A percentile compares a stretch with the other conserved stretches of the same genome.
phyloP scores from a whole-genome alignment of 2,888 invertebrate genomes.

The Pegoplata infirma region DNA sequence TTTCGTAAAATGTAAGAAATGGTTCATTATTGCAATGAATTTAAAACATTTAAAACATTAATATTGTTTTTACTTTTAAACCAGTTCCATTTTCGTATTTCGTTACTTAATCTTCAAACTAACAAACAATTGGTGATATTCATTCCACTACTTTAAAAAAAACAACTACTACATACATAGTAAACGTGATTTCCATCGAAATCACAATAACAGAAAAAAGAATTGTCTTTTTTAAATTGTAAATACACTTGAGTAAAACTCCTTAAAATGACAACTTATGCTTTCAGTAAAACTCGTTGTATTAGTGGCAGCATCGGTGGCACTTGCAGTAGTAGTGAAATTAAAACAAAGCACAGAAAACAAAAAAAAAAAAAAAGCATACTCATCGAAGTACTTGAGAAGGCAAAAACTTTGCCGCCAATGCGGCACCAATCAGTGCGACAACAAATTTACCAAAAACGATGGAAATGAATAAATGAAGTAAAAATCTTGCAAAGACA shows the following conservation, averaged over 20 bases:
- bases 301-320: slow-evolving; percentile 27
- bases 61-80: not conserved
- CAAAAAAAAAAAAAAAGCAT: slow-evolving; percentile 43
- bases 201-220: no score
- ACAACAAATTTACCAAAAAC: slow-evolving; percentile 60
- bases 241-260: slow-evolving; percentile 59
- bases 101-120: not conserved
- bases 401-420: slow-evolving; percentile 66
- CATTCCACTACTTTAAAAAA: not conserved
- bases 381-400: slow-evolving; percentile 58
- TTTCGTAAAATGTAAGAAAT: no score
- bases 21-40: not conserved
- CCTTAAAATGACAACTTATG: slow-evolving; percentile 59
- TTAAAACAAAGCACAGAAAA: slow-evolving; percentile 24
- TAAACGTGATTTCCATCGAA: slow-evolving; percentile 5
- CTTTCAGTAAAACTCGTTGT: slow-evolving; percentile 17
- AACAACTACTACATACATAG: not conserved
- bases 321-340: slow-evolving; percentile 4
- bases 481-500: slow-evolving; percentile 40
- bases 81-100: not conserved
- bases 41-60: not conserved
- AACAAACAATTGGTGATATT: slow-evolving; percentile 15
- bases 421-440: slow-evolving; percentile 66
- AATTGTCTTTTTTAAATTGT: slow-evolving; percentile 46
- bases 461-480: slow-evolving; percentile 61